Evolutionary conservation across 2,797 vertebrate genomes (phyloP), one percentile per base, ranked within the genome.

Genomic region (Sebastes cheni): DNA sequence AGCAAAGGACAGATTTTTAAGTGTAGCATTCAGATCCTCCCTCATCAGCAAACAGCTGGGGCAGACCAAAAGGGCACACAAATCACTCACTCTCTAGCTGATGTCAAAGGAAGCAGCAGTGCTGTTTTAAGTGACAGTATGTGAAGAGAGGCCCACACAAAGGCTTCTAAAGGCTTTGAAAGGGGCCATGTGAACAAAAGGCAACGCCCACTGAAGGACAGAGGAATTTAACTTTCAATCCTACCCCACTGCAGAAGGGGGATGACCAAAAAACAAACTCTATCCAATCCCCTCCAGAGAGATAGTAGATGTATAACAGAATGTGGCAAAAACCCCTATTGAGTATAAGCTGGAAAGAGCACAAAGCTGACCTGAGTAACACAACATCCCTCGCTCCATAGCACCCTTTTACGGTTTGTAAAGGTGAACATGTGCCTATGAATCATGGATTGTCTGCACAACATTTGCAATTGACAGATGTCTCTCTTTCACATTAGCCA

Each of bases 11-110:
- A 65, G 5, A 78, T 79, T 90, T 90, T 80, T 79, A 54, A 86
- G 62, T 67, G 73, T 65, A 60, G 72, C 82, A 83, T 72, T 89
- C 80, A 88, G 75, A 80, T 84, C 72, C 68, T 65, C 74, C 77
- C 90, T 91, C 84, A 91, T 94, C 91, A 92, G 88, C 87, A 91
- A 90, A 93, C 93, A 93, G 84, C 80, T 84, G 72, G 73, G 75
- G 70, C 70, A 66, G 34, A 86, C 80, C 42, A 46, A 93, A 92
- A 92, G 90, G 90, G 75, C 90, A 92, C 79, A 77, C 87, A 86
- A 83, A 91, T 93, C 90, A 91, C 84, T 92, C 90, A 88, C 75
- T 86, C 86, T 62, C 75, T 76, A 56, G 77, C 69, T 85, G 66
- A 88, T 85, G 89, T 89, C 84, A 92, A 82, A 81, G 58, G 80